Evolutionary conservation across 2,113 vertebrate genomes (phyloP).

Genomic region (Halichoerus grypus): DNA sequence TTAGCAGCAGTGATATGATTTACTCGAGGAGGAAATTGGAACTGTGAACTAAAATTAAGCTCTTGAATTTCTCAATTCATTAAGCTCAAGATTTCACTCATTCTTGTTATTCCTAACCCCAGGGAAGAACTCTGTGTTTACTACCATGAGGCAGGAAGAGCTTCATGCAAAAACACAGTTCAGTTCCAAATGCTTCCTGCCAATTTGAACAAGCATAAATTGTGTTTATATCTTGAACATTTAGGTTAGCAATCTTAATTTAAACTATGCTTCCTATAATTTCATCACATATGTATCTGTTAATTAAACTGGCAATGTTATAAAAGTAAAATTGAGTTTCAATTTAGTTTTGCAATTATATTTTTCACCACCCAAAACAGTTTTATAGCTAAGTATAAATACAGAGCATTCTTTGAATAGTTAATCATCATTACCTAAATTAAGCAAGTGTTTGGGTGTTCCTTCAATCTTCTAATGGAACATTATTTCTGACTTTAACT

Average conservation of each 20-base stretch:
- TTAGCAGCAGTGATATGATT: not conserved
- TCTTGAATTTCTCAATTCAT: slow-evolving; percentile 14
- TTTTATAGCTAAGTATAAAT: slow-evolving; percentile 19
- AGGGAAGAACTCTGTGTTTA: not conserved
- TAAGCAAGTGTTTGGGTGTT: slow-evolving; percentile 20
- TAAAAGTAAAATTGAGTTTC: slow-evolving; percentile 63
- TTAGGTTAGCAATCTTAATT: slow-evolving; percentile 73
- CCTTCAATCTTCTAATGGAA: not conserved
- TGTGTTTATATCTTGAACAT: slow-evolving; percentile 58
- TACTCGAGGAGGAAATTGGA: slow-evolving; percentile 58
- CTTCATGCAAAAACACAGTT: slow-evolving; percentile 8
- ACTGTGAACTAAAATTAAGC: slow-evolving; percentile 58
- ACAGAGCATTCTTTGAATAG: slow-evolving; percentile 63
- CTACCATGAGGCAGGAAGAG: not conserved
- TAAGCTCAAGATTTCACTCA: slow-evolving; percentile 31
- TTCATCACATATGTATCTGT: slow-evolving; percentile 57
- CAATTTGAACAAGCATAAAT: slow-evolving; percentile 65
- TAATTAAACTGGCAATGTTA: slow-evolving; percentile 68
- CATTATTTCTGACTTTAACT: slow-evolving; percentile 44
- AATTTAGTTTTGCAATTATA: slow-evolving; percentile 71
- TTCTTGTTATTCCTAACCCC: slow-evolving; percentile 20
- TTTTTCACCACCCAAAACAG: slow-evolving; percentile 55
- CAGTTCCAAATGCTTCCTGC: slow-evolving; percentile 36
- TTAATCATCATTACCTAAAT: slow-evolving; percentile 68
- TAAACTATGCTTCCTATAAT: slow-evolving; percentile 63